Conservation (phyloP, 2,113 vertebrate genomes). For the Hiodon tergisus region DNA sequence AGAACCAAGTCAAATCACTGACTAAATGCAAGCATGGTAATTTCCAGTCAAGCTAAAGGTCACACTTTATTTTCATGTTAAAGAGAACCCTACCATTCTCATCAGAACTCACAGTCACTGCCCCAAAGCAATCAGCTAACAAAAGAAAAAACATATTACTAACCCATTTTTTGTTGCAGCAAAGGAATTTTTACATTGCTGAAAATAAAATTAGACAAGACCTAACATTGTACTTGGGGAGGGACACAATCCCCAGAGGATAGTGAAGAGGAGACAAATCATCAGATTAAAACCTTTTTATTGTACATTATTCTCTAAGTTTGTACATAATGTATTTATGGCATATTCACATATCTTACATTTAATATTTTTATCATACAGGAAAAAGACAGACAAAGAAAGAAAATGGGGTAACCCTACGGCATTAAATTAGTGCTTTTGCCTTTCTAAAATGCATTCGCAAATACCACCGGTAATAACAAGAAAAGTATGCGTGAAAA, state of each 20-base stretch:
- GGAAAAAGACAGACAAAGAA: slow-evolving; percentile 17
- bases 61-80: no score
- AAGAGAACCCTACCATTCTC: no score
- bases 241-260: not conserved
- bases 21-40: no score
- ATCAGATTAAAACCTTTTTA: slow-evolving; percentile 16
- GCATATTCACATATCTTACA: slow-evolving; percentile 29
- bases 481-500: not conserved
- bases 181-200: no score
- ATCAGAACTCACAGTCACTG: no score
- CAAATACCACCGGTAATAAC: not conserved
- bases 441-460: slow-evolving; percentile 21
- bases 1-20: no score
- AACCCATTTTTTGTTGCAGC: no score
- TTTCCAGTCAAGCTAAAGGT: no score
- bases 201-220: no score
- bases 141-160: no score
- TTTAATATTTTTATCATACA: slow-evolving; percentile 24
- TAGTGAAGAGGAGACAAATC: not conserved
- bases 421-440: slow-evolving; percentile 29
- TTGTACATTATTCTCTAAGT: slow-evolving; percentile 20
- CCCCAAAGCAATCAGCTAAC: no score
- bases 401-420: not conserved
- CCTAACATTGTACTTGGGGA: not conserved
- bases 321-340: slow-evolving; percentile 17